Evolutionary conservation across 1,140 invertebrate species (phyloP), one percentile per base, ranked within the genome.

Genomic region (Bicyclus anynana): DNA sequence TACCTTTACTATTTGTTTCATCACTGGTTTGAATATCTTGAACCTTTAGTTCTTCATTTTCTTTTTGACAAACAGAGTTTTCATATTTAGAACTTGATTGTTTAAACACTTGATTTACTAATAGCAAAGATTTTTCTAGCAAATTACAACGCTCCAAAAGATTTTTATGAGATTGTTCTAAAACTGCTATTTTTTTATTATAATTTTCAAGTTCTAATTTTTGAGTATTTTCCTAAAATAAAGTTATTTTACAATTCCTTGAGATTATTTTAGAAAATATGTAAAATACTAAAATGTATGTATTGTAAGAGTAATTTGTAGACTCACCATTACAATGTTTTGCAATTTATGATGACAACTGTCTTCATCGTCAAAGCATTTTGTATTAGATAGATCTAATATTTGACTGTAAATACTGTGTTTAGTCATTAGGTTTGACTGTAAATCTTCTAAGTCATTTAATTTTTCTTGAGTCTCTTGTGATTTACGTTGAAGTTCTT

Each of bases 401-500:
- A 86, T 67, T 74, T 88, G 80, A 46, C 80, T 77, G 50, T 74
- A 86, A 35, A 83, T 65, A 46, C 62, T 78, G 50, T 86, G 75
- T 65, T 86, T 88, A 5, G 63, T 70, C 53, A 85, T 81, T 7
- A 88, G 67, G 48, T 54, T 71, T 17, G 60, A 63, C 57, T 69
- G 73, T 14, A 87, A 63, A 26, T 86, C 72, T 62, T 87, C 77
- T 27, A 89, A 70, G 70, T 88, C 80, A 20, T 61, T 49, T 16
- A 84, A 57, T 62, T 82, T 80, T 52, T 80, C 70, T 51, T 83
- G 56, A 16, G 77, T 50, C 47, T 70, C 69, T 51, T 65, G 47
- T 18, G 69, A 71, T 74, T 86, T 82, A 5, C 59, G 27, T 59
- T 65, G 38, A 4, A 82, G 20, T 35, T 89, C 78, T 70, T 79